Base-by-base conservation (phyloP, 2,888 invertebrate species). In the Conus canariensis region DNA sequence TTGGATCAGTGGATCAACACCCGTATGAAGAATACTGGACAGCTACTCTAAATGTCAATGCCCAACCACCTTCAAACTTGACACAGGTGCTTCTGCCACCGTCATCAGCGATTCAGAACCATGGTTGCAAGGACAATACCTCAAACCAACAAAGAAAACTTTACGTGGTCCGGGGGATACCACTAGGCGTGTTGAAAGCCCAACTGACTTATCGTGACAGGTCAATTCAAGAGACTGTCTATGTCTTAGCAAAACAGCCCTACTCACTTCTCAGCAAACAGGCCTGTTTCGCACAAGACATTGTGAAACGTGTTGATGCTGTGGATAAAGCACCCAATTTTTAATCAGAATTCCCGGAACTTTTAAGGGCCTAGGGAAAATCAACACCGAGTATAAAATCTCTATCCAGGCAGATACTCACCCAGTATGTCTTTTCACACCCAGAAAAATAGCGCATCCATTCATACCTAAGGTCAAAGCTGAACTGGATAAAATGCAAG, bases 381-480 rank as follows among this genome's bases (percentile, higher is more conserved):
- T 91, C 22, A 30, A 64, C 12, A 86, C n/a, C 9, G 10, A 45
- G 1, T 83, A 90, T 83, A 59, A 59, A 8, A 88, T 88, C 16
- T 12, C 16, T 5, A 10, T 2, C 5, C 92, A 89, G 67, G 89
- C 91, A 9, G 93, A 92, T 3, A 93, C 94, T n/a, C 86, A 59
- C 70, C 95, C 95, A 12, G 93, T 91, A 88, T 93, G 93, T 19
- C 89, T 94, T 56, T 90, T 92, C 30, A 91, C 93, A 9, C 94
- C 95, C 22, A 91, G 95, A 85, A 90, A 94, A 80, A 93, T 96
- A 10, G 94, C 95, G 4, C 90, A 96, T 19, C 94, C 95, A 30
- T 2, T 7, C 85, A 95, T 94, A 77, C 90, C 93, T 22, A 93
- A 94, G 85, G 90, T 88, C 8, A 59, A 88, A 22, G 30, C 60